Evolutionary conservation across 2,888 invertebrate species (phyloP), one percentile per base, ranked within the genome.

Genomic region (Ashinkailepas kermadecensis): DNA sequence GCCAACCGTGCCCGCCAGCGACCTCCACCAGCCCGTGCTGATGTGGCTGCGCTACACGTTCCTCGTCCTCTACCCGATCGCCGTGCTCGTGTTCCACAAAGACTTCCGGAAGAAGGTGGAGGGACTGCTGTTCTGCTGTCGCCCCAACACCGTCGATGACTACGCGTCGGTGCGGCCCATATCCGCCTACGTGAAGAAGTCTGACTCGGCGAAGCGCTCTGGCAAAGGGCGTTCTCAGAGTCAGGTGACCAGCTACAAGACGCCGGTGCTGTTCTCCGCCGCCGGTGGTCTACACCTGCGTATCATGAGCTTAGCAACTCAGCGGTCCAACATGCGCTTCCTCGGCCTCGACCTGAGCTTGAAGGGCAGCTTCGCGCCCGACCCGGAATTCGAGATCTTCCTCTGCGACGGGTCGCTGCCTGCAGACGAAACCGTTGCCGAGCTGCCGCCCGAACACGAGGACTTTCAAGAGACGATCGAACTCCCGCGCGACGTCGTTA

Each of bases 261-360:
- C 85, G 1, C 86, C 86, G 11, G 86, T 86, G 11, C 82, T 86
- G 15, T 86, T 85, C 79, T 85, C 86, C 21, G 86, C 86, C 0
- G 85, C 86, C 0, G 86, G 86, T 79, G 86, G 86, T 10, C 83
- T 86, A 15, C 86, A 86, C 80, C 82, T 86, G 74, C 83, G 86
- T 54, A 54, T 74, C 39, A 81, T 85, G 3, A 79, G 84, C 13
- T 83, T 84, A 10, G 84, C 83, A 39, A 15, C 82, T 10, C 25
- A 64, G 1, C 25, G 84, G 85, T 86, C 91, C 91, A 89, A 91
- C 90, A 82, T 91, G 90, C 54, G 91, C 87, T 87, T 90, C 91
- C 85, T 91, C 90, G 84, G 91, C 89, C 78, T 90, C 87, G 87
- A 89, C 89, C 58, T 91, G 86, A 56, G 89, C 88, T 83, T 91